These are phyloP conservation scores for Cynopterus brachyotis DNA, from an alignment of 2,113 vertebrate species.

Conservation along the genomic window DNA sequence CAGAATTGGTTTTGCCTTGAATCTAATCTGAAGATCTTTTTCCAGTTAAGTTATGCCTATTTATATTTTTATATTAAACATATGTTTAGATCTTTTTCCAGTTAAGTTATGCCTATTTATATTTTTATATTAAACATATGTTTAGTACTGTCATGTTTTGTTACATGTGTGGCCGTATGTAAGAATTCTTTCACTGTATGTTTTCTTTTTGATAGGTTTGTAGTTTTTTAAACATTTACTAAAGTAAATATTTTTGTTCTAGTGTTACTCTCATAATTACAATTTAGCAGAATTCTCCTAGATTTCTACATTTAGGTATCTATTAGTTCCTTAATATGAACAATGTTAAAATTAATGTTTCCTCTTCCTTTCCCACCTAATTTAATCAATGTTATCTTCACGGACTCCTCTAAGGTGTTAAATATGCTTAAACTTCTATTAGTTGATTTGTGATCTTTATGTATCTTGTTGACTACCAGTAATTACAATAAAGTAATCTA, in stretches of 20 bases:
- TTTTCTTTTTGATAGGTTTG: background rate
- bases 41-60: background rate
- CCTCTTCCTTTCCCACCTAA: background rate
- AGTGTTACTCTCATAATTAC: background rate
- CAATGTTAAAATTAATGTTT: constrained; percentile 9
- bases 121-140: background rate
- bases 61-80: background rate
- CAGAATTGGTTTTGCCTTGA: background rate
- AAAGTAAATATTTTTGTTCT: background rate
- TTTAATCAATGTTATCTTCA: background rate
- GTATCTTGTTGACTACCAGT: background rate
- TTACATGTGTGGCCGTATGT: background rate
- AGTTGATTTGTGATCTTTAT: background rate
- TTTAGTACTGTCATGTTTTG: background rate
- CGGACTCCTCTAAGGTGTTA: background rate
- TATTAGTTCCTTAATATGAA: constrained; percentile 5
- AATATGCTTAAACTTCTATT: background rate
- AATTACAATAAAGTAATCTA: background rate
- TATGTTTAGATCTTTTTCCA: background rate
- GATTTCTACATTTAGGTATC: background rate
- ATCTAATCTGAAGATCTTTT: background rate
- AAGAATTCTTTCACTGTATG: background rate
- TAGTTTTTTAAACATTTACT: background rate
- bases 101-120: background rate
- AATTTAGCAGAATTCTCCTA: background rate